Conservation (phyloP, 2,113 vertebrate genomes). For the Sceloporus tristichus region DNA sequence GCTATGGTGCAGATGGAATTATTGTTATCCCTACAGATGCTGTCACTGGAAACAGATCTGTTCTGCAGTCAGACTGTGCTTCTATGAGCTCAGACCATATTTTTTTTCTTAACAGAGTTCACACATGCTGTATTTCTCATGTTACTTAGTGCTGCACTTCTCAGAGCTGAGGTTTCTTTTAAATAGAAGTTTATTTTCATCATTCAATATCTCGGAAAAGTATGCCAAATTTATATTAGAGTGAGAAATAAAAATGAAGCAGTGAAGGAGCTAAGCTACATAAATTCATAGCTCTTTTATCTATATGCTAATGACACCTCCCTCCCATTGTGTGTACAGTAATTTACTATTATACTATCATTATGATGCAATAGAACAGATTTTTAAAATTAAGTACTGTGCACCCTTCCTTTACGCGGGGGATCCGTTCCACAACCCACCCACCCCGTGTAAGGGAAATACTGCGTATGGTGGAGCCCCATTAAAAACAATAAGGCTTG, state of each 20-base stretch:
- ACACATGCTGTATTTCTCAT: neutral
- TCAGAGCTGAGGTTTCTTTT: slow-evolving; percentile 21
- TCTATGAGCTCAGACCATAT: slow-evolving; percentile 37
- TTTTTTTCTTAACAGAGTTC: slow-evolving; percentile 37
- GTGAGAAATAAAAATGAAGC: neutral
- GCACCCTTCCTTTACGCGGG: too few species aligned
- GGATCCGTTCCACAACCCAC: too few species aligned
- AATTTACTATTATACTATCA: neutral
- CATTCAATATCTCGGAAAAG: neutral
- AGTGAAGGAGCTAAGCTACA: neutral
- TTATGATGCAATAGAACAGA: neutral
- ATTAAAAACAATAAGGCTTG: too few species aligned
- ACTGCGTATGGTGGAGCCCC: too few species aligned
- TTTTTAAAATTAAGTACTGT: neutral
- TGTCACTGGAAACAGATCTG: slow-evolving; percentile 64
- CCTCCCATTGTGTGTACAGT: neutral
- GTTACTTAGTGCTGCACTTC: neutral
- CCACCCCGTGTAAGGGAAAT: too few species aligned
- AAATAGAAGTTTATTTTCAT: neutral
- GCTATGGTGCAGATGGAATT: slow-evolving; percentile 67
- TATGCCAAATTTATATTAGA: neutral
- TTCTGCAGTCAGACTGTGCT: slow-evolving; percentile 42
- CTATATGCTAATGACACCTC: neutral
- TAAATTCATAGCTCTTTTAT: neutral
- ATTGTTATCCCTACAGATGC: slow-evolving; percentile 29